Evolutionary conservation across 2,888 invertebrate genomes (phyloP).

Genomic region (Protodeltote pygarga): DNA sequence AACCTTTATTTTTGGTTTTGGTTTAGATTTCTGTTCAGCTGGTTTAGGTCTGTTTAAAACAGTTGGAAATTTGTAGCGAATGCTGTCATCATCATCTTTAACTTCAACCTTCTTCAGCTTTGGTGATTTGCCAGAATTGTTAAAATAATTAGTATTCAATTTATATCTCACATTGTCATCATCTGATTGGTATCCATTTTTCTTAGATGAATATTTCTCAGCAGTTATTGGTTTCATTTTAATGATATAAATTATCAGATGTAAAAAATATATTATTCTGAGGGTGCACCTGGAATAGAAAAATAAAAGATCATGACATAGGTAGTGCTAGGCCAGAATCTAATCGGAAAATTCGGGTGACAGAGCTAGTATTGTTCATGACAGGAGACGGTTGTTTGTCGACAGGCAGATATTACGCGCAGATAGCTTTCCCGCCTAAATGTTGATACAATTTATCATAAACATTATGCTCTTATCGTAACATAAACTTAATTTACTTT

Average conservation of each 20-base stretch:
- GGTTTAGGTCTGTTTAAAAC: slow-evolving; percentile 60
- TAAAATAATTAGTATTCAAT: slow-evolving; percentile 69
- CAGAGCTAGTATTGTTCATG: no score
- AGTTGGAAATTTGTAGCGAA: slow-evolving; percentile 76
- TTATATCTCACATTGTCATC: slow-evolving; percentile 79
- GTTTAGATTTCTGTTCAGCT: slow-evolving; percentile 66
- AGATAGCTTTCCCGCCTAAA: slow-evolving; percentile 69
- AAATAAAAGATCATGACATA: slow-evolving; percentile 8
- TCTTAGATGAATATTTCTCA: slow-evolving; percentile 57
- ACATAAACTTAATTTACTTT: slow-evolving; percentile 8
- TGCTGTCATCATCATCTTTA: slow-evolving; percentile 66
- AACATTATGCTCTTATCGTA: slow-evolving; percentile 9
- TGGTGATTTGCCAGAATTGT: slow-evolving; percentile 56
- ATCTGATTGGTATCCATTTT: slow-evolving; percentile 75
- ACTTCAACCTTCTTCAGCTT: slow-evolving; percentile 49
- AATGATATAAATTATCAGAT: slow-evolving; percentile 8
- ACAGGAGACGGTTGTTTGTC: not conserved
- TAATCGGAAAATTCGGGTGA: no score
- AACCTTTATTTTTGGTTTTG: slow-evolving; percentile 78
- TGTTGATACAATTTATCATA: slow-evolving; percentile 1
- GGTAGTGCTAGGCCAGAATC: not conserved
- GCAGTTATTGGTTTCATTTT: slow-evolving; percentile 62
- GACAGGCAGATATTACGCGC: not conserved
- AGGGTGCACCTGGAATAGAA: slow-evolving; percentile 38
- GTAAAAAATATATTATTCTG: slow-evolving; percentile 6